phyloP scores from a whole-genome alignment of 2,888 invertebrate genomes.

The Gerris lacustris region DNA sequence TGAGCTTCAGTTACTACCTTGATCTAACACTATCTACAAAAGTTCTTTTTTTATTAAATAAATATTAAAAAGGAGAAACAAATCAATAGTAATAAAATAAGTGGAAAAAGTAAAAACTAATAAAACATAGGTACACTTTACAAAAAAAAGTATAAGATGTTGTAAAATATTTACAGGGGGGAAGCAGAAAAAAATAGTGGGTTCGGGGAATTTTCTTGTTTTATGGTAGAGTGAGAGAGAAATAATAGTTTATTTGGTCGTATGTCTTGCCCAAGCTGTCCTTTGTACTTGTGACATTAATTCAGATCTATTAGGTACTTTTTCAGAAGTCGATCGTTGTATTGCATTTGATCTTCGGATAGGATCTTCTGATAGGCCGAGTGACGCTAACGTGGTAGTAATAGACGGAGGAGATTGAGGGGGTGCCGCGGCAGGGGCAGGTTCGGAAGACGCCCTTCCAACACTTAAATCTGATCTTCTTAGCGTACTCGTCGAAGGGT shows the following conservation, averaged over 20 bases:
- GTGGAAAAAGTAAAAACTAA: too few relatives aligned
- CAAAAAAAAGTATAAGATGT: too few relatives aligned
- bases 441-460: constrained; percentile 21
- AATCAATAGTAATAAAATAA: too few relatives aligned
- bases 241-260: constrained; percentile 52
- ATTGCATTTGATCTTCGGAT: constrained; percentile 40
- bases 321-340: constrained; percentile 70
- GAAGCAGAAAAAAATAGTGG: too few relatives aligned
- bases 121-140: too few relatives aligned
- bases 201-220: too few relatives aligned
- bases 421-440: constrained; percentile 19
- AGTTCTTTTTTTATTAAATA: too few relatives aligned
- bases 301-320: constrained; percentile 72
- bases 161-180: too few relatives aligned
- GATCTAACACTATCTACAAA: too few relatives aligned
- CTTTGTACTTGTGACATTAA: constrained; percentile 71
- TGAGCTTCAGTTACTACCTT: too few relatives aligned
- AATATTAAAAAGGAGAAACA: too few relatives aligned
- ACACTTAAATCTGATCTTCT: constrained; percentile 30
- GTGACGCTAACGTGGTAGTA: constrained; percentile 16
- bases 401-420: constrained; percentile 16
- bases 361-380: constrained; percentile 42
- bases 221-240: too few relatives aligned
- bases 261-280: constrained; percentile 74
- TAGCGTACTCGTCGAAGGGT: constrained; percentile 39